These are phyloP conservation scores for Hyperopisus bebe DNA, from an alignment of 2,113 vertebrate genomes.

Conservation along the genomic window DNA sequence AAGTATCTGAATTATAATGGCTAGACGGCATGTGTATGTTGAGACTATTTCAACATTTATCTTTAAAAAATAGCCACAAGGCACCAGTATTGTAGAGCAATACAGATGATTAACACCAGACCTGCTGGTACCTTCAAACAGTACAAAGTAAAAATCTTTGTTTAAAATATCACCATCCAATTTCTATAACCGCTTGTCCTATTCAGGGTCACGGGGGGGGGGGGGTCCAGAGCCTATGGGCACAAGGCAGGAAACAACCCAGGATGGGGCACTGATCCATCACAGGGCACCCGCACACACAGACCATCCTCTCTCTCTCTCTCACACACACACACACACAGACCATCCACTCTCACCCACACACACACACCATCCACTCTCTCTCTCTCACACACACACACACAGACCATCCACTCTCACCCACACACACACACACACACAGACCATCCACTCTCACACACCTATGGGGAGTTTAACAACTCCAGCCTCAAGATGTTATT, in stretches of 20 bases:
- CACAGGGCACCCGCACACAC: background rate
- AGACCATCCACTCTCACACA: too few relatives aligned
- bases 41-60: background rate
- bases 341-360: too few relatives aligned
- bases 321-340: too few relatives aligned
- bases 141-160: background rate
- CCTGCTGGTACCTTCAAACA: background rate
- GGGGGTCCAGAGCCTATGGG: background rate
- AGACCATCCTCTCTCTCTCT: too few relatives aligned
- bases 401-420: too few relatives aligned
- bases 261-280: background rate
- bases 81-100: background rate
- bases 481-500: too few relatives aligned
- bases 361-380: too few relatives aligned
- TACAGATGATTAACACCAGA: background rate
- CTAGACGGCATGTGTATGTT: background rate
- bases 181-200: background rate
- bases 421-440: too few relatives aligned
- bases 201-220: background rate
- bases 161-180: background rate
- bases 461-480: too few relatives aligned
- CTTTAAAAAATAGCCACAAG: background rate
- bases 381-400: too few relatives aligned
- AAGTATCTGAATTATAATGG: background rate
- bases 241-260: background rate